These are phyloP conservation scores for Selenia dentaria DNA, from an alignment of 2,888 invertebrate species.

Conservation along the genomic window DNA sequence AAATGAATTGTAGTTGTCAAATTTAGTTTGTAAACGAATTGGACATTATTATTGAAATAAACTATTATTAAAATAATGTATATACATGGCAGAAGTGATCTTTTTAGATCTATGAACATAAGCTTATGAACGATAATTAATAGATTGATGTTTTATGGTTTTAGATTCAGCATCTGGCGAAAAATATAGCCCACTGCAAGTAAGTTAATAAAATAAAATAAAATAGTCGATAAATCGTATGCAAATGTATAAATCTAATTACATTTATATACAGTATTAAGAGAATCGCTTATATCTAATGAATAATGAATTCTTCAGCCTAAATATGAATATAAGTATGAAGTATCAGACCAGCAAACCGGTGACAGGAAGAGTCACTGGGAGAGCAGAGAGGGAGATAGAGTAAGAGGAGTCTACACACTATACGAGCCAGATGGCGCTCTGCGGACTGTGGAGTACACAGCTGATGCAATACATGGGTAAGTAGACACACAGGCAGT, in stretches of 20 bases:
- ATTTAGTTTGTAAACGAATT: too few relatives aligned
- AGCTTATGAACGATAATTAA: too few relatives aligned
- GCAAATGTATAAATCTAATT: too few relatives aligned
- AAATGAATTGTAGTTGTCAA: too few relatives aligned
- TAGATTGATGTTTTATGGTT: background rate
- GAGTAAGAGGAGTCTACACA: constrained; percentile 74
- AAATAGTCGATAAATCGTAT: too few relatives aligned
- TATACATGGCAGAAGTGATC: too few relatives aligned
- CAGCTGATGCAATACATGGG: constrained; percentile 76
- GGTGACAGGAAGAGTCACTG: constrained; percentile 80
- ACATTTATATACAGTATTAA: too few relatives aligned
- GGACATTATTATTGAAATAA: too few relatives aligned
- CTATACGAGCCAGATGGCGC: constrained; percentile 81
- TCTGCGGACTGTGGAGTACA: constrained; percentile 75
- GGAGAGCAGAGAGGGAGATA: constrained; percentile 80
- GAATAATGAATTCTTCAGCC: constrained; percentile 45
- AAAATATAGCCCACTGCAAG: constrained; percentile 41
- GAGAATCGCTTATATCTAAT: too few relatives aligned
- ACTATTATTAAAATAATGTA: too few relatives aligned
- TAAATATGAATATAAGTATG: constrained; percentile 82
- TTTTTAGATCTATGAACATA: too few relatives aligned
- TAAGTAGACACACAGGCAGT: constrained; percentile 41
- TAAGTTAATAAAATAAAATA: constrained; percentile 11
- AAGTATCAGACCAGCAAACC: constrained; percentile 80
- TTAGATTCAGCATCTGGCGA: constrained; percentile 41